phyloP scores from a whole-genome alignment of 2,888 invertebrate species.

The Melanargia galathea region DNA sequence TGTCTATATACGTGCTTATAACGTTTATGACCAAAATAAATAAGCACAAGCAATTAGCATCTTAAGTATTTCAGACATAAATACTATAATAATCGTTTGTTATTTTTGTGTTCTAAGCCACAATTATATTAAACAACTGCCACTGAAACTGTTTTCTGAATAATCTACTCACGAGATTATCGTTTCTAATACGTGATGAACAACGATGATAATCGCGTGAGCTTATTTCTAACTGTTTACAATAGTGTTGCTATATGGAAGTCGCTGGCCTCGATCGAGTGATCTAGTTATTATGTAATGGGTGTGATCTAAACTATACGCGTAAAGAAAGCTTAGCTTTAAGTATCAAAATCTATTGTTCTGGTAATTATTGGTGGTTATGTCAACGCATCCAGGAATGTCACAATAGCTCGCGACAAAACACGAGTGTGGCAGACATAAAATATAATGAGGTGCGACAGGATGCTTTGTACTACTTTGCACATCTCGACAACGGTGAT shows the following conservation, averaged over 20 bases:
- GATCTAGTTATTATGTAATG: constrained; percentile 54
- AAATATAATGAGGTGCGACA: no score
- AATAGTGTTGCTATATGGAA: constrained; percentile 17
- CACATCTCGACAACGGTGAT: no score
- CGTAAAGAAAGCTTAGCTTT: constrained; percentile 38
- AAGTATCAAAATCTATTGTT: constrained; percentile 3
- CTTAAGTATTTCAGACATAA: background rate
- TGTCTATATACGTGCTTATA: background rate
- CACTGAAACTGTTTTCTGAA: background rate
- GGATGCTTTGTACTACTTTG: no score
- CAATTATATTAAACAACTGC: constrained; percentile 4
- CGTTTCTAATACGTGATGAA: constrained; percentile 8
- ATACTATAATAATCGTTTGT: constrained; percentile 16
- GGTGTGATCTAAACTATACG: constrained; percentile 35
- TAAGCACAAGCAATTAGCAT: constrained; percentile 9
- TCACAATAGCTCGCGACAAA: no score
- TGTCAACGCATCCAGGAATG: background rate
- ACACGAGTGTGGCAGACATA: no score
- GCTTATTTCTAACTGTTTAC: constrained; percentile 18
- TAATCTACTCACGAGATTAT: constrained; percentile 11
- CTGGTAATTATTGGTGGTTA: background rate
- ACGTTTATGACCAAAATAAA: background rate
- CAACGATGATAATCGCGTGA: constrained; percentile 24
- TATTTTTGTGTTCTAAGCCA: constrained; percentile 3
- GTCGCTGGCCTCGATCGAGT: constrained; percentile 51